Base-by-base conservation (phyloP, 2,888 invertebrate species). In the Hirtodrosophila duncani region DNA sequence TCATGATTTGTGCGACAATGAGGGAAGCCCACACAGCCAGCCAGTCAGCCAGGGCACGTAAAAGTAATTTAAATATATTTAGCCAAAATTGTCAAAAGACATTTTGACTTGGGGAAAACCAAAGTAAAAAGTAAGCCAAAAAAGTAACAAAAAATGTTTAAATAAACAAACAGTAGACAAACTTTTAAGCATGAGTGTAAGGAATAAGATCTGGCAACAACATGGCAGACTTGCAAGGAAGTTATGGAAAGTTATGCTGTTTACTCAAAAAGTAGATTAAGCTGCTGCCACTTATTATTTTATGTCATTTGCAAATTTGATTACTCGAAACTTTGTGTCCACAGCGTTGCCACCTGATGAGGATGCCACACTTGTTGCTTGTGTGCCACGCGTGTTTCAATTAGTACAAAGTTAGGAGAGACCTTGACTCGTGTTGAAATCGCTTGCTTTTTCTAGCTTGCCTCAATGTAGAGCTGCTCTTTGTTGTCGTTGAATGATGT, bases 41-140 rank as follows among this genome's bases (percentile, higher is more conserved):
- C 3, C n/a, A 37, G 20, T 20, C 30, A 11, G 17, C 24, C 5
- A 21, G 42, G 43, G 60, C 74, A 80, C 74, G 81, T 75, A 77
- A 55, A 68, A 26, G 63, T 63, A 51, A 80, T 80, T 80, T 66
- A 68, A 74, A 80, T 68, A 57, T 48, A 80, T 77, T 77, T 71
- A 39, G 37, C 42, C 20, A 31, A 55, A 33, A n/a, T n/a, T n/a
- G n/a, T n/a, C 2, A 24, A 26, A 26, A 6, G 23, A 36, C 1
- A 21, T 18, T 6, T 8, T n/a, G 7, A 36, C 8, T 8, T 23
- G 10, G 13, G 2, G 4, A 36, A 36, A 7, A 11, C 20, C 9
- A 6, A 21, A 21, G 21, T n/a, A n/a, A n/a, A n/a, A n/a, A n/a
- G n/a, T n/a, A n/a, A n/a, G n/a, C n/a, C n/a, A 59, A 59, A 36